Evolutionary conservation across 1,140 invertebrate species (phyloP).

Genomic region (Scaptomyza pallida): DNA sequence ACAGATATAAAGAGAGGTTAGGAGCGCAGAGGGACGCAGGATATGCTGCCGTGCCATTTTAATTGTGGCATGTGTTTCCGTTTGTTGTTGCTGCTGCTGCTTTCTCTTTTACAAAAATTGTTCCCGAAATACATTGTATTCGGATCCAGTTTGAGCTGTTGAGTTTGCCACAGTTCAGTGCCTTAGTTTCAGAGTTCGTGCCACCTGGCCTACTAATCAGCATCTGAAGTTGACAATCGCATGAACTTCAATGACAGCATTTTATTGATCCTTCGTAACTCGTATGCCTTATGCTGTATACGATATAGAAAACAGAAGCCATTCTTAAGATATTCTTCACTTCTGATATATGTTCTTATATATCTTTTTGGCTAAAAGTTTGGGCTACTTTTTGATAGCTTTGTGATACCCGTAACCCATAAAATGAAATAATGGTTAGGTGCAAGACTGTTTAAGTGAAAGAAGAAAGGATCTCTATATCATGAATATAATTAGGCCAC

Average conservation of each 20-base stretch:
- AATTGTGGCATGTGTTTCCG: conserved; percentile 73
- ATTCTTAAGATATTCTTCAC: no score
- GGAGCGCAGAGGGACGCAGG: conserved; percentile 32
- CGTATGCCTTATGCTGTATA: neutral
- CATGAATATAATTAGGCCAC: no score
- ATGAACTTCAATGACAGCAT: conserved; percentile 6
- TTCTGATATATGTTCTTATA: no score
- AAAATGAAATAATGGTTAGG: no score
- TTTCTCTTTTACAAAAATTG: conserved; percentile 3
- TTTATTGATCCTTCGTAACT: neutral
- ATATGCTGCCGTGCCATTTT: conserved; percentile 44
- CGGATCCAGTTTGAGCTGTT: no score
- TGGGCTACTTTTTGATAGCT: no score
- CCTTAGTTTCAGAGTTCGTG: neutral
- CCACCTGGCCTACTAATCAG: conserved; percentile 69
- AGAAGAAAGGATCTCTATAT: no score
- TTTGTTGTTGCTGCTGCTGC: conserved; percentile 4
- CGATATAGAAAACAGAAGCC: no score
- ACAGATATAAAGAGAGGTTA: conserved; percentile 10
- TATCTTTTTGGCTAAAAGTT: no score
- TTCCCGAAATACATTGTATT: no score
- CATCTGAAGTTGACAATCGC: conserved; percentile 8
- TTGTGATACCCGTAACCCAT: no score
- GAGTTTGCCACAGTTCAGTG: conserved; percentile 15
- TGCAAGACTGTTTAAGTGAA: no score